Conservation (phyloP, 2,113 vertebrate genomes). For the Nothoprocta perdicaria region DNA sequence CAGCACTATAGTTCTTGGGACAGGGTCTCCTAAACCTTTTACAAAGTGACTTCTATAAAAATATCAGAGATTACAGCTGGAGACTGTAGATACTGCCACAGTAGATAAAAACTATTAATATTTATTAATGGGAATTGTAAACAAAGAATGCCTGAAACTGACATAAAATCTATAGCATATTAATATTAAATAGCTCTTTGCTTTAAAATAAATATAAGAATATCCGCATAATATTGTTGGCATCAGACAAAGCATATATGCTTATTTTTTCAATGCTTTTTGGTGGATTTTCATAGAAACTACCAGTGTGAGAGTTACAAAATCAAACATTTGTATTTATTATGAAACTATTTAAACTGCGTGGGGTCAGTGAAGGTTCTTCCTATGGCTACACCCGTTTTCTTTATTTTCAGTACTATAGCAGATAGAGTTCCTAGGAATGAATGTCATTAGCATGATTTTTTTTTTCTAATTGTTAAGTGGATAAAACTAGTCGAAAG, state of each 20-base stretch:
- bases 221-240: neutral
- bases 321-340: neutral
- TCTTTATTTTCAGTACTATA: neutral
- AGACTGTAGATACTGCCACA: neutral
- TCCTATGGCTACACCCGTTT: neutral
- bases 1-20: neutral
- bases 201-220: neutral
- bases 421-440: neutral
- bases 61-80: neutral
- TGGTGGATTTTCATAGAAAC: neutral
- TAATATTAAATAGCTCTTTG: neutral
- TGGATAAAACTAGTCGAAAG: neutral
- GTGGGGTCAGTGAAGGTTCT: neutral
- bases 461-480: slow-evolving; percentile 5
- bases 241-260: neutral
- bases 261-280: neutral
- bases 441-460: neutral
- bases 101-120: neutral
- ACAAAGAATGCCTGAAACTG: neutral
- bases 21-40: neutral
- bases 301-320: neutral
- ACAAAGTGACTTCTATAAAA: neutral
- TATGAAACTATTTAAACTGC: neutral
- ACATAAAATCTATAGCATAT: neutral
- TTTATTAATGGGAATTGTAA: neutral